Conservation (phyloP, 2,113 vertebrate genomes). For the Pseudorectes ferrugineus region DNA sequence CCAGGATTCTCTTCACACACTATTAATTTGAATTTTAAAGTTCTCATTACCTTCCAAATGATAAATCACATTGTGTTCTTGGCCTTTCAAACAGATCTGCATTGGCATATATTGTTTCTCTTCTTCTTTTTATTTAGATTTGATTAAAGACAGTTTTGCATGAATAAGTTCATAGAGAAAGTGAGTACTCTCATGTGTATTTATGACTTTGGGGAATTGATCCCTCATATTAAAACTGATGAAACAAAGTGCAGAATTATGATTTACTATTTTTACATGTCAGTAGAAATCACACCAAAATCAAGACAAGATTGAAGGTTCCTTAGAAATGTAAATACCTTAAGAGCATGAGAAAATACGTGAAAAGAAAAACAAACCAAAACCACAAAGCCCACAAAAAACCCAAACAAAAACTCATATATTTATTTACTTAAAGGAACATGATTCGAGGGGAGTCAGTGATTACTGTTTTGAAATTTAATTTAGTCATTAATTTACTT, state of each 20-base stretch:
- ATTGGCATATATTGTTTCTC: background rate
- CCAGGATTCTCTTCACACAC: background rate
- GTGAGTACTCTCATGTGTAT: background rate
- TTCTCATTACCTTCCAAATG: background rate
- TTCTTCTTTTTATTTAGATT: background rate
- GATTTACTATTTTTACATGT: background rate
- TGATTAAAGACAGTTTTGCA: constrained; percentile 28
- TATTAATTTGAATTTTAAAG: background rate
- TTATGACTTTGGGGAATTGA: background rate
- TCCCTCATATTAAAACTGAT: background rate
- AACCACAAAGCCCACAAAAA: background rate
- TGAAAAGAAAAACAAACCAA: background rate
- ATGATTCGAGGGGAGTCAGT: background rate
- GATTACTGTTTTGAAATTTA: background rate
- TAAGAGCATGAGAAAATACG: background rate
- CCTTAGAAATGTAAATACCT: background rate
- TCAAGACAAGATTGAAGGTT: background rate
- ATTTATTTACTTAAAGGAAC: background rate
- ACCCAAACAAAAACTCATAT: fast-evolving
- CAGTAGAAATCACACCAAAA: background rate
- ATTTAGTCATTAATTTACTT: background rate
- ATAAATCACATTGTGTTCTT: background rate
- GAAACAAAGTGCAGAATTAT: background rate
- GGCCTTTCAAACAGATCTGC: background rate
- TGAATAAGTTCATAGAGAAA: background rate